Conservation (phyloP, 2,888 invertebrate genomes). For the Craniophora ligustri region DNA sequence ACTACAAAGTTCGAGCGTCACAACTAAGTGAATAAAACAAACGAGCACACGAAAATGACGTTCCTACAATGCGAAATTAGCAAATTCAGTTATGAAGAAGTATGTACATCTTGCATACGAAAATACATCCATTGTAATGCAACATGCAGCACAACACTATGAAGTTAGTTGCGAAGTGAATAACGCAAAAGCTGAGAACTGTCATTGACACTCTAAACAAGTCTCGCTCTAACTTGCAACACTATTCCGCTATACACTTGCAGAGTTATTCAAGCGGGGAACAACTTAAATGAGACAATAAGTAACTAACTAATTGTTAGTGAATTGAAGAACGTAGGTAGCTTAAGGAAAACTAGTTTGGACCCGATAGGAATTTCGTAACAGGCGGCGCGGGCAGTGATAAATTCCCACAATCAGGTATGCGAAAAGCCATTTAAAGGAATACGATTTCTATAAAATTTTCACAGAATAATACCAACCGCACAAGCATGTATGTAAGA, state of each 20-base stretch:
- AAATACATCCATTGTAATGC: constrained; percentile 64
- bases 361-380: constrained; percentile 45
- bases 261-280: constrained; percentile 60
- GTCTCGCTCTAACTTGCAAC: constrained; percentile 67
- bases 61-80: constrained; percentile 41
- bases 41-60: constrained; percentile 32
- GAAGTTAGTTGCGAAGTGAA: constrained; percentile 65
- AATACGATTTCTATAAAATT: not conserved
- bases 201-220: constrained; percentile 74
- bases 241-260: constrained; percentile 57
- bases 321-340: constrained; percentile 56
- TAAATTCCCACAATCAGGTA: constrained; percentile 14
- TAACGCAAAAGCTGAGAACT: constrained; percentile 62
- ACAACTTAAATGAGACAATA: constrained; percentile 70
- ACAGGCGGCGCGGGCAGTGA: constrained; percentile 34
- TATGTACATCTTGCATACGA: constrained; percentile 50
- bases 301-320: constrained; percentile 68
- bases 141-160: constrained; percentile 61
- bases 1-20: constrained; percentile 26
- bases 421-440: not conserved
- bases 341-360: constrained; percentile 51
- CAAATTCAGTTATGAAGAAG: constrained; percentile 51
- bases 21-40: constrained; percentile 27
- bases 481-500: not conserved
- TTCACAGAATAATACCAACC: not conserved